Conservation (phyloP, 92 coral and sea anemone species). For the Virgularia gustaviana region DNA sequence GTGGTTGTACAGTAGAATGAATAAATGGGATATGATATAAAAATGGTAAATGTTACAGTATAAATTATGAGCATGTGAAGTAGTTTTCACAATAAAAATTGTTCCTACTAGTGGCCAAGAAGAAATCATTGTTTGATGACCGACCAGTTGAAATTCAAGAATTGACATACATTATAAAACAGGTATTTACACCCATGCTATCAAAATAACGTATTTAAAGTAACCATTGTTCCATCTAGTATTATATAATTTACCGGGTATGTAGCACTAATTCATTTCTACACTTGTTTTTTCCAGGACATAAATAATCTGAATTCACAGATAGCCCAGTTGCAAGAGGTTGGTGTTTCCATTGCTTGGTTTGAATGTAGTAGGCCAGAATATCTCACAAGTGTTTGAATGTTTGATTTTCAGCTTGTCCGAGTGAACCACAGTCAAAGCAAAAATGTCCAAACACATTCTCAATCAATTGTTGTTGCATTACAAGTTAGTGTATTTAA, state of each 20-base stretch:
- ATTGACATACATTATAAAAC: slow-evolving; percentile 91
- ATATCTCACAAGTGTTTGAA: too few species aligned
- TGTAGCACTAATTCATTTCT: neutral
- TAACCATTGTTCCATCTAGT: neutral
- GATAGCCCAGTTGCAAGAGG: slow-evolving; percentile 95
- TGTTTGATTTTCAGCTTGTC: slow-evolving; percentile 60
- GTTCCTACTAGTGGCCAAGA: slow-evolving; percentile 76
- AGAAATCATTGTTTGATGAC: slow-evolving; percentile 98
- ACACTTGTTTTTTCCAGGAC: slow-evolving; percentile 58
- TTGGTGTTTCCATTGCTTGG: too few species aligned
- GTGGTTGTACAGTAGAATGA: slow-evolving; percentile 36
- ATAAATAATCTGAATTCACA: slow-evolving; percentile 84
- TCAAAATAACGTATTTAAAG: neutral
- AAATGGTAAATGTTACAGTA: neutral
- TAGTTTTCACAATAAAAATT: neutral
- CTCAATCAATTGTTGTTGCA: slow-evolving; percentile 88
- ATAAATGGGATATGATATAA: too few species aligned
- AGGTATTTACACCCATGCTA: slow-evolving; percentile 49
- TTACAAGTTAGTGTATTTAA: slow-evolving; percentile 79
- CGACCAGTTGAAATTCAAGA: slow-evolving; percentile 99
- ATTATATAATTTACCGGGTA: neutral
- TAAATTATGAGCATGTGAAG: neutral
- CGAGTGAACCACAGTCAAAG: slow-evolving; percentile 75
- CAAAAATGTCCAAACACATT: slow-evolving; percentile 88
- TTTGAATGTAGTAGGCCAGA: too few species aligned